These are phyloP conservation scores for Colletes latitarsis DNA, from an alignment of 1,140 invertebrate species.

Conservation along the genomic window DNA sequence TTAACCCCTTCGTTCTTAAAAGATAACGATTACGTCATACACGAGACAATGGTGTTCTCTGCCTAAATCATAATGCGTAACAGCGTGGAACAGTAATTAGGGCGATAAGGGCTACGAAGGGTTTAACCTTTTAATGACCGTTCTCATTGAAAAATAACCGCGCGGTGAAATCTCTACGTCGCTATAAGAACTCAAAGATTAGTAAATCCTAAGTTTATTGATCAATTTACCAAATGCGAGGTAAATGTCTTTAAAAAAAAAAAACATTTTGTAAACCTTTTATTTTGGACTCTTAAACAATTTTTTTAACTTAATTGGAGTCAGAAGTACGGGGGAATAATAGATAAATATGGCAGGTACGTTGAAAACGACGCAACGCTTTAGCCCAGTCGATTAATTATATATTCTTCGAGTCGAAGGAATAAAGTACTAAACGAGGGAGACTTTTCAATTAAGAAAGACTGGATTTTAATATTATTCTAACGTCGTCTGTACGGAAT, in stretches of 20 bases:
- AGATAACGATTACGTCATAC: conserved; percentile 46
- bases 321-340: no score
- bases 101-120: not conserved
- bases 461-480: conserved; percentile 1
- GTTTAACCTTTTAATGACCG: conserved; percentile 10
- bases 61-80: conserved; percentile 13
- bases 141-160: not conserved
- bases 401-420: not conserved
- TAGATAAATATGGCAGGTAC: no score
- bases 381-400: not conserved
- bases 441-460: conserved; percentile 1
- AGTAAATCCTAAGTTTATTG: no score
- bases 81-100: conserved; percentile 24
- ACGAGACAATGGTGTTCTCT: conserved; percentile 27
- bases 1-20: conserved; percentile 44
- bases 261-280: no score
- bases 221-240: no score
- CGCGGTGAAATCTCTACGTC: no score
- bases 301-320: no score
- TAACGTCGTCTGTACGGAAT: not conserved
- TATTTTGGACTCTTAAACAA: no score
- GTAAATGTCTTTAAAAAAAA: no score
- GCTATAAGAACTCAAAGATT: no score
- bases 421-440: not conserved
- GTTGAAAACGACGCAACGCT: no score